Base-by-base conservation (phyloP, 2,797 vertebrate species). In the Semotilus atromaculatus region DNA sequence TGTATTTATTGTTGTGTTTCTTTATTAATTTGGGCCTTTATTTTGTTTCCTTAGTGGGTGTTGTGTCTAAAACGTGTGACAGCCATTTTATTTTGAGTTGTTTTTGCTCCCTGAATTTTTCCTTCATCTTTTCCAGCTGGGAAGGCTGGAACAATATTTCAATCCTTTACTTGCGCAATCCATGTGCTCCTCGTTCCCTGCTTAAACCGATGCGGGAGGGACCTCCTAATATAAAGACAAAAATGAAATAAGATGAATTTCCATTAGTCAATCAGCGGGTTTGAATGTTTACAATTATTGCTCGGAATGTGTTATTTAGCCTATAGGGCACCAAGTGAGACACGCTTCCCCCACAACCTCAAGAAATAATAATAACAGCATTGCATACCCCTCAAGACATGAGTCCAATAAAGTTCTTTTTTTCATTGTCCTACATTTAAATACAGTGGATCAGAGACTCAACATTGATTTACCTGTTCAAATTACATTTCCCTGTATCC, bases 401-500 rank as follows among this genome's bases (percentile, higher is more conserved):
- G 70, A 71, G 80, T 40, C 48, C 64, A 77, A 62, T 78, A 16
- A 5, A 43, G 21, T 14, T 9, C 3, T 8, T 82, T 84, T 60
- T n/a, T 53, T 89, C 88, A 89, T 84, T 80, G 85, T 66, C 89
- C 78, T 89, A 88, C 79, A 87, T 84, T 79, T 84, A 38, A 77
- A 93, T 88, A 92, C 90, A 93, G 90, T 89, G 89, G 91, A 90
- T 91, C 86, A 86, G 86, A 77, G 75, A 89, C 88, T 90, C 85
- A 84, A 85, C 88, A 88, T 92, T 53, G 43, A 83, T 92, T 92
- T 88, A 90, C 86, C 86, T 4, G 85, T 91, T 90, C 90, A 93
- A 94, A 94, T 94, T 90, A 94, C 91, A 93, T 92, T 89, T 89
- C 90, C 88, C 91, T 91, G 90, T 91, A 93, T 90, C 85, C 91